Percentiles rank a stretch among this genome's conserved stretches.
These are phyloP conservation scores for Imbricaverruca yamaguchii DNA, from an alignment of 2,888 invertebrate species.

Conservation along the genomic window DNA sequence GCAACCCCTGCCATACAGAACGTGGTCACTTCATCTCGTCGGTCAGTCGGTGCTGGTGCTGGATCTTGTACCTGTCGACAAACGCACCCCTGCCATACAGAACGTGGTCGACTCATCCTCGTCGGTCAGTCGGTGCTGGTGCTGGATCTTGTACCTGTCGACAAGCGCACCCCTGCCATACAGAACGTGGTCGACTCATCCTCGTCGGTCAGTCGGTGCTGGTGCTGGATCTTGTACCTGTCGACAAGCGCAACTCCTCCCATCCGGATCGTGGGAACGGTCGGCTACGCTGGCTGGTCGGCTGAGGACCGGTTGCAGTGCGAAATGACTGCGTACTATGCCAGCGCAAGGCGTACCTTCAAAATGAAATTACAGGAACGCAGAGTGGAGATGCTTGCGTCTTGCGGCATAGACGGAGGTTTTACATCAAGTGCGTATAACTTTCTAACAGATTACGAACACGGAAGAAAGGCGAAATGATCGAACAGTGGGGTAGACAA, in stretches of 20 bases:
- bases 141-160: constrained; percentile 59
- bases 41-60: constrained; percentile 91
- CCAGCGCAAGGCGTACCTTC: too few relatives aligned
- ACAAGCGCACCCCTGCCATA: neutral
- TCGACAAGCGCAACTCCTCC: neutral
- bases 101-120: constrained; percentile 98
- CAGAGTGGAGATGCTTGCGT: too few relatives aligned
- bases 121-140: constrained; percentile 90
- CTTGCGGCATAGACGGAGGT: too few relatives aligned
- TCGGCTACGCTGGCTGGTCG: too few relatives aligned
- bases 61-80: constrained; percentile 51
- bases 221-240: constrained; percentile 66
- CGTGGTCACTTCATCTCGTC: constrained; percentile 96
- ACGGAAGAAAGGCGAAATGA: too few relatives aligned
- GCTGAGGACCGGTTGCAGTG: too few relatives aligned
- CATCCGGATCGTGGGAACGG: constrained; percentile 40
- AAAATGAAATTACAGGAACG: too few relatives aligned
- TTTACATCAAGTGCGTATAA: too few relatives aligned
- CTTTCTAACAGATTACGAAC: too few relatives aligned
- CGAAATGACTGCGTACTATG: too few relatives aligned
- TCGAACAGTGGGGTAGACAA: too few relatives aligned
- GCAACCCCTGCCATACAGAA: neutral
- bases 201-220: constrained; percentile 91
- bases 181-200: constrained; percentile 94
- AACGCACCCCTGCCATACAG: neutral